Evolutionary conservation across 2,888 invertebrate species (phyloP), one percentile per base, ranked within the genome.

Genomic region (Didymodactylos carnosus): DNA sequence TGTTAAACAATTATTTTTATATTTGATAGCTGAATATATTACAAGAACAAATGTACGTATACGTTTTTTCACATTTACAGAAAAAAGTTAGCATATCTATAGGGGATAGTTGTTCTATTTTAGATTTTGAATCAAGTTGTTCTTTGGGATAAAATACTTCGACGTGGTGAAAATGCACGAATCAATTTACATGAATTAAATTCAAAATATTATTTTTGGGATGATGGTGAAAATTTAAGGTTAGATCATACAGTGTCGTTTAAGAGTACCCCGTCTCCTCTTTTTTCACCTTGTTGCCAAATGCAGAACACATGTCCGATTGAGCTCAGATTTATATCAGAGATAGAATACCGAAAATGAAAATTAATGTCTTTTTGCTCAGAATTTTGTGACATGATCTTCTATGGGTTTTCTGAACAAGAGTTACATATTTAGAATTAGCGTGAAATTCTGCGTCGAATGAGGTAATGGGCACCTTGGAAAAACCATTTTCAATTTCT

Each of bases 141-240:
- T 1, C 85, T 98, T 27, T 98, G 98, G 98, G 98, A 98, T 83
- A 94, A 95, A 86, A 97, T 98, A 77, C 91, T 98, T 73, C 86
- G 90, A 75, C 88, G 97, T 80, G 94, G 92, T 73, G 93, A 97
- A 83, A 91, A 92, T 85, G 89, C 94, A n/a, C 86, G 90, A 13
- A 84, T 98, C 76, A 91, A 94, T 82, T 91, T 92, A 81, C 91
- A 91, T 82, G 92, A 91, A 80, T 89, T 92, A 87, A 92, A 94
- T 83, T 92, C 94, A 3, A 97, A 98, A 82, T 98, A 98, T 85
- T 97, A 97, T 82, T 98, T 98, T 86, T 94, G 94, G 92, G 98
- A 98, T 87, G 97, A 97, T 86, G 97, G 97, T 76, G 91, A 92
- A 84, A 94, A 95, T 79, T 87, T 98, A 71, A 91, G 88, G 91